Evolutionary conservation across 2,888 invertebrate genomes (phyloP).

Genomic region (Scaeva pyrastri): DNA sequence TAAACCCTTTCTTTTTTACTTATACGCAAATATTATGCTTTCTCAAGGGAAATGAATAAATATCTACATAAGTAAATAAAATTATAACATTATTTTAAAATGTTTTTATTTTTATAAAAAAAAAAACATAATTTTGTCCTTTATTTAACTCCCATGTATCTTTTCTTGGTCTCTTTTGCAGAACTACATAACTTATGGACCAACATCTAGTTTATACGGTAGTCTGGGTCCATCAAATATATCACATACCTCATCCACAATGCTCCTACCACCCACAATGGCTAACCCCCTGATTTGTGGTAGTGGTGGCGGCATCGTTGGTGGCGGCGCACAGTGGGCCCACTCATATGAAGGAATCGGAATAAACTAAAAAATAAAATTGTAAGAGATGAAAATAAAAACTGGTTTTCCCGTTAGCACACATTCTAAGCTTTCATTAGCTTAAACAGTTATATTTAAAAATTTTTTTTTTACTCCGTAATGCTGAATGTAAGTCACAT

Average conservation of each 20-base stretch:
- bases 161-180: slow-evolving; percentile 65
- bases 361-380: too few relatives aligned
- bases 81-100: too few relatives aligned
- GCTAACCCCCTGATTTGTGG: slow-evolving; percentile 77
- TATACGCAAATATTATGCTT: not conserved
- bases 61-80: too few relatives aligned
- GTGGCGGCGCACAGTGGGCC: too few relatives aligned
- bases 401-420: too few relatives aligned
- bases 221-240: slow-evolving; percentile 80
- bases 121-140: slow-evolving; percentile 27
- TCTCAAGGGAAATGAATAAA: not conserved
- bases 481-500: too few relatives aligned
- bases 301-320: slow-evolving; percentile 7
- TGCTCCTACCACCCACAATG: slow-evolving; percentile 77
- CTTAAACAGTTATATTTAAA: too few relatives aligned
- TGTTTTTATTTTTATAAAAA: not conserved
- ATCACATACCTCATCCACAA: slow-evolving; percentile 79
- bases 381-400: too few relatives aligned
- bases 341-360: too few relatives aligned
- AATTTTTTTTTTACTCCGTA: too few relatives aligned
- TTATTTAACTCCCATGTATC: not conserved
- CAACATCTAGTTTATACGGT: slow-evolving; percentile 81
- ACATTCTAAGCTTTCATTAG: too few relatives aligned
- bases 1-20: not conserved
- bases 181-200: slow-evolving; percentile 83